Base-by-base conservation (phyloP, 1,140 invertebrate genomes). In the Ridgeia piscesae region DNA sequence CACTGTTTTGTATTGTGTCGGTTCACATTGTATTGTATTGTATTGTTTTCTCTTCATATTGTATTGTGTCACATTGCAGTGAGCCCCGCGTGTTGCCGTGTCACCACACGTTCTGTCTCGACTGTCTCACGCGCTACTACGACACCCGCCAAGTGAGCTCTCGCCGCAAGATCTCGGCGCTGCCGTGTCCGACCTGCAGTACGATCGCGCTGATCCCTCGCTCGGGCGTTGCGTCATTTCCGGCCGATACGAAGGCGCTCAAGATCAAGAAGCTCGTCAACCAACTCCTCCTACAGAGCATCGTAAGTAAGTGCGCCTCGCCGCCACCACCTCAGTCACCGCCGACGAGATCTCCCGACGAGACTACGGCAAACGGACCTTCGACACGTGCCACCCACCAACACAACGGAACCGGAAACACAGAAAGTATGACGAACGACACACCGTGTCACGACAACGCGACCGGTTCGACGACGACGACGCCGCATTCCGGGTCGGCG, bases 51-150 rank as follows among this genome's bases (percentile, higher is more conserved):
- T n/a, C n/a, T n/a, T n/a, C n/a, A n/a, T n/a, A n/a, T n/a, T n/a
- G n/a, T n/a, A n/a, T n/a, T n/a, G n/a, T n/a, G n/a, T n/a, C n/a
- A n/a, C n/a, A n/a, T 91, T 92, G 34, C 58, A 89, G 42, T n/a
- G 92, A 92, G 34, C 92, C 92, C 17, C 92, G 92, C 33, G 88
- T 92, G 21, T 34, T 92, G 88, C 58, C 92, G 21, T 92, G 92
- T 35, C 33, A 77, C 2, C 58, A 92, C 88, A 89, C 92, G 88
- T 92, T 88, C 34, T 92, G 92, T 33, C 88, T 34, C 34, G 35
- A 33, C 17, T 92, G 92, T 34, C 50, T 92, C 6, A 58, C 1
- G 34, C 8, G 34, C 33, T 42, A 42, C 91, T 91, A 35, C 91
- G 91, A 91, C 91, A 33, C 34, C 6, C 34, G 42, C 17, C 91